Conservation (phyloP, 2,797 vertebrate species). For the Chaetodon trifasciatus region DNA sequence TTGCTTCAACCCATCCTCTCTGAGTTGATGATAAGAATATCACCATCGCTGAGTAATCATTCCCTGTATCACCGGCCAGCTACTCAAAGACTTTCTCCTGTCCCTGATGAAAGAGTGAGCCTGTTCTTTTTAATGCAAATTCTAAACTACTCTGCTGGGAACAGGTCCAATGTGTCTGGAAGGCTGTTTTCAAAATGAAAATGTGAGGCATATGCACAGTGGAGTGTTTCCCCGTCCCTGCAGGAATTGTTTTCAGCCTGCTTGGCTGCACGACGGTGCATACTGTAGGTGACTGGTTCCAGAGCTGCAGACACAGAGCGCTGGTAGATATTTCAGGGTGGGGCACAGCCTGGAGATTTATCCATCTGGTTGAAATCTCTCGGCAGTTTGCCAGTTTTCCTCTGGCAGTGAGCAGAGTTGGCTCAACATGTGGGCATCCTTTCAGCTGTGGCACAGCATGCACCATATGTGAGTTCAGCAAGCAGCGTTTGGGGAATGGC, state of each 20-base stretch:
- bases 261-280: conserved; percentile 20
- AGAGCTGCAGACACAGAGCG: conserved; percentile 32
- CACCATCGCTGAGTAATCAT: conserved; percentile 26
- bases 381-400: conserved; percentile 55
- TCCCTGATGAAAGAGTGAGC: conserved; percentile 43
- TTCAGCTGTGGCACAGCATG: conserved; percentile 54
- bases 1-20: conserved; percentile 14
- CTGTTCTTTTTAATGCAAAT: conserved; percentile 56
- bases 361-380: conserved; percentile 72
- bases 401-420: conserved; percentile 45
- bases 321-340: conserved; percentile 53
- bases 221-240: conserved; percentile 54
- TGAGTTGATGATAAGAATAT: conserved; percentile 50
- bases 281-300: conserved; percentile 31
- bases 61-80: conserved; percentile 11
- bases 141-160: conserved; percentile 68
- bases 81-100: conserved; percentile 9
- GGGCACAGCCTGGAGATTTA: conserved; percentile 33
- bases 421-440: conserved; percentile 54
- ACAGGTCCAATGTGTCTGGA: conserved; percentile 71
- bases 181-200: conserved; percentile 69
- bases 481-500: conserved; percentile 47
- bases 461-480: conserved; percentile 63
- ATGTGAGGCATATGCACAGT: conserved; percentile 61
- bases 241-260: conserved; percentile 47